Percentiles rank a stretch among this genome's conserved stretches.
Evolutionary conservation across 2,888 invertebrate genomes (phyloP).

Genomic region (Creontiades dilutus): DNA sequence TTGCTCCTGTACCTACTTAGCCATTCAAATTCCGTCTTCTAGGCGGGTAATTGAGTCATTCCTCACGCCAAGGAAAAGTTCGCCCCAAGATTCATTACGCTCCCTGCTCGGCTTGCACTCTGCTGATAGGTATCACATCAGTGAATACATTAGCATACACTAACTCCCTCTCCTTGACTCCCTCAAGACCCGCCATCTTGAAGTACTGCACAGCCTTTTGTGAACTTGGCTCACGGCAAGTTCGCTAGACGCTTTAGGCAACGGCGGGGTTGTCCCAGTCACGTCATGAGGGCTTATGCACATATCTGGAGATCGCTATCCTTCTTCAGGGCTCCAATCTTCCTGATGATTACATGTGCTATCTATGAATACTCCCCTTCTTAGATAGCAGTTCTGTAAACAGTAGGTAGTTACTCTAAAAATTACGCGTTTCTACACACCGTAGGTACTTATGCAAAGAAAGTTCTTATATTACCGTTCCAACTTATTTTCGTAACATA

Average conservation of each 20-base stretch:
- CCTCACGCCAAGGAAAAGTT: conserved; percentile 70
- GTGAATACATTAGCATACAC: conserved; percentile 71
- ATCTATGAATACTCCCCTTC: not conserved
- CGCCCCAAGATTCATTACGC: conserved; percentile 68
- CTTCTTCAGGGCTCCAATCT: conserved; percentile 15
- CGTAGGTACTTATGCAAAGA: too few species aligned
- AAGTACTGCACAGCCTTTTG: conserved; percentile 56
- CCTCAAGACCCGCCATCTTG: conserved; percentile 40
- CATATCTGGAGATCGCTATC: conserved; percentile 19
- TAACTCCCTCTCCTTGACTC: conserved; percentile 17
- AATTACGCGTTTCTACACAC: too few species aligned
- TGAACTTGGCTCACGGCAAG: conserved; percentile 31
- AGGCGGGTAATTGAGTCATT: conserved; percentile 70
- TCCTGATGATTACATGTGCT: not conserved
- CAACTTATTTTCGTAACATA: too few species aligned
- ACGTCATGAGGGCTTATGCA: conserved; percentile 34
- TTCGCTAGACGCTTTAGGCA: conserved; percentile 39
- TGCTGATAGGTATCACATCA: conserved; percentile 71
- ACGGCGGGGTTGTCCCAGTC: conserved; percentile 9
- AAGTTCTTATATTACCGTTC: too few species aligned
- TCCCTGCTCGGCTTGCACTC: conserved; percentile 40
- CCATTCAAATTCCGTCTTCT: conserved; percentile 70
- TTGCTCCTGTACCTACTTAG: conserved; percentile 64
- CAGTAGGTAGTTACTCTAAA: not conserved
- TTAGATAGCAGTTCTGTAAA: not conserved